phyloP scores from a whole-genome alignment of 2,888 invertebrate species.

The Acleris holmiana region DNA sequence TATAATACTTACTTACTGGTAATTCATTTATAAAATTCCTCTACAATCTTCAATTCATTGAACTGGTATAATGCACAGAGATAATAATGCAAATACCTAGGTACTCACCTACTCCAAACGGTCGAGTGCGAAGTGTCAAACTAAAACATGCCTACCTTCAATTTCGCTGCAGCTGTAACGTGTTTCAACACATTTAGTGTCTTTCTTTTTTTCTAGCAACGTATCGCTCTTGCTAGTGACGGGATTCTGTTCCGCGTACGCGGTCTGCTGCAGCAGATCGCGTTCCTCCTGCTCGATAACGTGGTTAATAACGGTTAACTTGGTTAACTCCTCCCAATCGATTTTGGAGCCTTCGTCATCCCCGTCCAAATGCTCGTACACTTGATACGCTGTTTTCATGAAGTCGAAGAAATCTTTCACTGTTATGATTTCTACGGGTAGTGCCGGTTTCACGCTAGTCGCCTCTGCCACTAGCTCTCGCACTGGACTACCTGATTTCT shows the following conservation, averaged over 20 bases:
- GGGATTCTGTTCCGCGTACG: slow-evolving; percentile 61
- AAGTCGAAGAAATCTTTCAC: slow-evolving; percentile 89
- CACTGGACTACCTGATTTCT: slow-evolving; percentile 58
- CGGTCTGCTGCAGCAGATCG: slow-evolving; percentile 69
- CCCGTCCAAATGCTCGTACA: slow-evolving; percentile 79
- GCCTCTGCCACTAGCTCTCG: slow-evolving; percentile 49
- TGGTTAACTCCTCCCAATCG: slow-evolving; percentile 81
- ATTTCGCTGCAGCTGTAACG: slow-evolving; percentile 72
- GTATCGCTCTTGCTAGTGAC: slow-evolving; percentile 72
- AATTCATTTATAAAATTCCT: no score
- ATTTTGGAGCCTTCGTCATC: slow-evolving; percentile 73
- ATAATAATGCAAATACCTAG: no score
- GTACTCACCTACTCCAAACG: no score
- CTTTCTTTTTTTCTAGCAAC: slow-evolving; percentile 58
- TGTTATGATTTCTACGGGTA: slow-evolving; percentile 85
- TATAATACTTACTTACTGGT: no score
- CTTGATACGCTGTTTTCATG: slow-evolving; percentile 89
- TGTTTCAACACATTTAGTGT: slow-evolving; percentile 57
- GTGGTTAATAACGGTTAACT: slow-evolving; percentile 76
- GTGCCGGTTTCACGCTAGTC: slow-evolving; percentile 56
- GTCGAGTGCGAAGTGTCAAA: no score
- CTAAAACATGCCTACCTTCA: slow-evolving; percentile 56
- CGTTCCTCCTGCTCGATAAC: slow-evolving; percentile 76
- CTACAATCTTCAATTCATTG: no score
- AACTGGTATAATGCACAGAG: no score